Base-by-base conservation (phyloP, 2,113 vertebrate species). In the Tenrec ecaudatus region DNA sequence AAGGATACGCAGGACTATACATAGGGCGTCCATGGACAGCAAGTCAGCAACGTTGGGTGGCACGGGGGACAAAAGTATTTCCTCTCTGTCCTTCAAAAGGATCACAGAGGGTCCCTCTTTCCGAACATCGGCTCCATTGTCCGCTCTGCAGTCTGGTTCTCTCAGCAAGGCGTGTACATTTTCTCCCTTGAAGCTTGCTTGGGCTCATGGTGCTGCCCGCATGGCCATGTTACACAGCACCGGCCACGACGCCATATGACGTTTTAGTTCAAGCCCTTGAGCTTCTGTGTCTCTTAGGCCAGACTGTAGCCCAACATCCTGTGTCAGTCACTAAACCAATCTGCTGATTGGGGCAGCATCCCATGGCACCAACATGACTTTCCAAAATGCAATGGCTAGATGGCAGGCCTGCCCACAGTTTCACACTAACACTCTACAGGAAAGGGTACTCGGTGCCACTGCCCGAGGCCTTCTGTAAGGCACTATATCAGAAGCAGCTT, bases 381-480 rank as follows among this genome's bases (percentile, higher is more conserved):
- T 38, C 27, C 66, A 47, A 40, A 71, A 33, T 33, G 31, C 68
- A 71, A 33, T 71, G 68, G 68, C n/a, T 71, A n/a, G 68, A 71
- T 33, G 68, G 31, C 31, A 29, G 12, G 33, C n/a, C 6, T 6
- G 76, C 66, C 88, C 88, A 19, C 19, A 40, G 19, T 57, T 73
- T 84, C n/a, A 78, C 60, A 53, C 84, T 78, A 79, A 86, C 87
- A 68, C 23, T 82, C 58, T 33, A 31, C 68, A 93, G 38, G 58
- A 33, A 93, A 90, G 79, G 73, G 62, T 71, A 93, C 57, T 88
- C 57, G 79, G 11, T 93, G 29, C 66, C 27, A 47, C 81, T 69
- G 71, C 89, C 86, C 25, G 79, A 69, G 58, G 47, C 53, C 88
- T 86, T 69, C 66, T 58, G 29, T n/a, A 38, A 17, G 57, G 47